These are phyloP conservation scores for Sebastes hubbsi DNA, from an alignment of 2,797 vertebrate species.

Conservation along the genomic window DNA sequence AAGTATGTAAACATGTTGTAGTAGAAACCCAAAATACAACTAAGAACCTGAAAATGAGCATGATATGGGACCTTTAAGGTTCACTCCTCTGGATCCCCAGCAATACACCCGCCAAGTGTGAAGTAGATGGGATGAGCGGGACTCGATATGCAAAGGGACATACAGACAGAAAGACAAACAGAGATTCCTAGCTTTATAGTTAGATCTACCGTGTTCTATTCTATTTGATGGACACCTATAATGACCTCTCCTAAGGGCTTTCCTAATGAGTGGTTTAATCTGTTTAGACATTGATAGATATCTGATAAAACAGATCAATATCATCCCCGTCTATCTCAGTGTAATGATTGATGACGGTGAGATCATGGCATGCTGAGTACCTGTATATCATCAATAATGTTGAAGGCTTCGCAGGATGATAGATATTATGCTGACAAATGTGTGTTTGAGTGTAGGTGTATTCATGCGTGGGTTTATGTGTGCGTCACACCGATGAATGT, in stretches of 20 bases:
- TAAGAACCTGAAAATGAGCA: too few species aligned
- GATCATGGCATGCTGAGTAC: slow-evolving; percentile 26
- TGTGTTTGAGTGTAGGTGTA: slow-evolving; percentile 45
- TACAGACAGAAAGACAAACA: too few species aligned
- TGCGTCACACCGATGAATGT: slow-evolving; percentile 69
- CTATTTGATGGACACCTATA: neutral
- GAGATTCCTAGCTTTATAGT: too few species aligned
- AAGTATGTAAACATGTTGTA: too few species aligned
- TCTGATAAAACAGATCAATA: slow-evolving; percentile 49
- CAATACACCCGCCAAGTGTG: too few species aligned
- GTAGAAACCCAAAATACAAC: too few species aligned
- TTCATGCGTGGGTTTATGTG: slow-evolving; percentile 60
- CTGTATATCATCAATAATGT: slow-evolving; percentile 44
- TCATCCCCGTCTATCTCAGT: neutral
- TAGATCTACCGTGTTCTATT: neutral
- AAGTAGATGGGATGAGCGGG: too few species aligned
- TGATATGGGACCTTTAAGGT: too few species aligned
- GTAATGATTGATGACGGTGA: slow-evolving; percentile 42
- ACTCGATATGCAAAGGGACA: too few species aligned
- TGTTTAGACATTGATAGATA: slow-evolving; percentile 26
- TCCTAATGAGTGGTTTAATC: neutral
- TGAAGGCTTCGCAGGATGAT: slow-evolving; percentile 24
- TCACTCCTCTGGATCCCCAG: too few species aligned
- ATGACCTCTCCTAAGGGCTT: neutral
- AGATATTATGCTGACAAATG: slow-evolving; percentile 29